phyloP scores from a whole-genome alignment of 1,140 invertebrate species.

The Drosophila ohnishii region DNA sequence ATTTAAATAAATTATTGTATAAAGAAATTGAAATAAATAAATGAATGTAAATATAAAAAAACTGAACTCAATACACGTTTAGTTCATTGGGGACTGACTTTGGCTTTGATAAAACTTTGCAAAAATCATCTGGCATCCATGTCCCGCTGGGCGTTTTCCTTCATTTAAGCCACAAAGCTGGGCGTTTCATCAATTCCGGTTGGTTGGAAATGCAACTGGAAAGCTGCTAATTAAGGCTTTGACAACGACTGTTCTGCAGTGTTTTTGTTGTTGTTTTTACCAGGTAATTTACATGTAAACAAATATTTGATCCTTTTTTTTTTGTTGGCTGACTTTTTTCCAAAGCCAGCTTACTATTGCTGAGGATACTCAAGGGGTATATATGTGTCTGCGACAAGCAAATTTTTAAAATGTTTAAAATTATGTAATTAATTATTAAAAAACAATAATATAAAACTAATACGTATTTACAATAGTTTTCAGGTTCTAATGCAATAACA shows the following conservation, averaged over 20 bases:
- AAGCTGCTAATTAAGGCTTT: constrained; percentile 43
- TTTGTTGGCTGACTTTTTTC: neutral
- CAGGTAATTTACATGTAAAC: constrained; percentile 72
- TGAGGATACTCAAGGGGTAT: neutral
- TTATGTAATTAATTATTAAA: neutral
- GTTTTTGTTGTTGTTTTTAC: constrained; percentile 25
- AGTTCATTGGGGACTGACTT: neutral
- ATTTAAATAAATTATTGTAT: neutral
- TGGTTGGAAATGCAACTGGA: constrained; percentile 8
- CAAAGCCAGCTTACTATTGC: neutral
- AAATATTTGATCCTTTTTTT: constrained; percentile 52
- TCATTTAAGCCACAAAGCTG: constrained; percentile 2
- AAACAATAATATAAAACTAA: neutral
- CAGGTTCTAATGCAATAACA: too few species aligned
- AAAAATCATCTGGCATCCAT: constrained; percentile 4
- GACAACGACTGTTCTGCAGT: constrained; percentile 1
- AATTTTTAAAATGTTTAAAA: neutral
- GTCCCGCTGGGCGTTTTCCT: neutral
- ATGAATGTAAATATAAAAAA: neutral
- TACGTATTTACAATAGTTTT: too few species aligned
- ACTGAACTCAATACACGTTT: neutral
- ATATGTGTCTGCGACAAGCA: neutral
- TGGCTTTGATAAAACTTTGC: neutral
- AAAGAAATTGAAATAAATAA: too few species aligned
- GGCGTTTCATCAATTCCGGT: constrained; percentile 4